Conservation (phyloP, 2,113 vertebrate genomes). For the Dicerorhinus sumatrensis region DNA sequence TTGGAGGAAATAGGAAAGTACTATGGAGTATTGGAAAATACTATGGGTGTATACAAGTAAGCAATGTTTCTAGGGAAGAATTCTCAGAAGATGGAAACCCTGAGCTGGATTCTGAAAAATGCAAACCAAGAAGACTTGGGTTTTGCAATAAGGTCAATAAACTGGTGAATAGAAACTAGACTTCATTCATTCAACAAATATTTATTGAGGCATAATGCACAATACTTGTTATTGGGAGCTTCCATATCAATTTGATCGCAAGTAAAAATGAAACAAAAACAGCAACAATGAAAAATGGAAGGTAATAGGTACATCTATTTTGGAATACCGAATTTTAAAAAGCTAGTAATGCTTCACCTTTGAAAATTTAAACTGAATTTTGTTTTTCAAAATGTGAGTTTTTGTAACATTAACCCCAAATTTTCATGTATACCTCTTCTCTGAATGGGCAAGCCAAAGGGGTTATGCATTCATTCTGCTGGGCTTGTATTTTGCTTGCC, state of each 20-base stretch:
- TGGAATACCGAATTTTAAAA: neutral
- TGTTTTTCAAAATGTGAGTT: neutral
- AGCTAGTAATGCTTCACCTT: neutral
- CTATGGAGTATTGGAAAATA: neutral
- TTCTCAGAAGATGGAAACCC: neutral
- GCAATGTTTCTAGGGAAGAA: neutral
- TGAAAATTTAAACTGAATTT: neutral
- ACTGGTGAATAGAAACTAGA: neutral
- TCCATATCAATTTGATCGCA: neutral
- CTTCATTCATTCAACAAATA: slow-evolving; percentile 12
- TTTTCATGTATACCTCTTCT: neutral
- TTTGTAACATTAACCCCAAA: neutral
- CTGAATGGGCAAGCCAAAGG: neutral
- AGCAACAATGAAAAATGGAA: neutral
- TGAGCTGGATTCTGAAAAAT: neutral
- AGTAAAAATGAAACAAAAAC: neutral
- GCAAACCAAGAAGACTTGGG: neutral
- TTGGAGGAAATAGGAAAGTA: neutral
- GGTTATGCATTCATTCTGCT: neutral
- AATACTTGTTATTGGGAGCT: neutral
- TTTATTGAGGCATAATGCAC: neutral
- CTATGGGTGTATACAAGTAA: neutral
- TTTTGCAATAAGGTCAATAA: neutral
- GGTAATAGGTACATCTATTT: neutral
- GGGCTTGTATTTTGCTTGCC: neutral